These are phyloP conservation scores for Phasia obesa DNA, from an alignment of 2,888 invertebrate species.

Conservation along the genomic window DNA sequence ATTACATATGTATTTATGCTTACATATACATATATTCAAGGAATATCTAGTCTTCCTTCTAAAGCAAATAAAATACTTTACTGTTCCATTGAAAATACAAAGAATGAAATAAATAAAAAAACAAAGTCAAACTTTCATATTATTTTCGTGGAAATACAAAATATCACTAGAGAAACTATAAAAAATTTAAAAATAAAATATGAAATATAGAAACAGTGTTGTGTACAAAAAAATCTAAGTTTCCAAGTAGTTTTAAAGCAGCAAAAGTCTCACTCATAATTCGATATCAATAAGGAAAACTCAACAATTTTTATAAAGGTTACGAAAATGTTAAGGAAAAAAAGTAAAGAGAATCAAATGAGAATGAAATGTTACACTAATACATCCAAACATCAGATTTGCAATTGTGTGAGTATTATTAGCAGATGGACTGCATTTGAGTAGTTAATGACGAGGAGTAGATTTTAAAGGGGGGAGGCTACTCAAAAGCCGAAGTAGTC, in stretches of 20 bases:
- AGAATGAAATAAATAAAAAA: not conserved
- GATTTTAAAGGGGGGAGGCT: conserved; percentile 57
- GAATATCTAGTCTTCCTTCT: too few species aligned
- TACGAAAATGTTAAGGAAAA: conserved; percentile 30
- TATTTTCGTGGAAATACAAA: conserved; percentile 10
- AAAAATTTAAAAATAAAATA: conserved; percentile 42
- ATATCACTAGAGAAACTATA: not conserved
- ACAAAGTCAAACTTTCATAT: conserved; percentile 10
- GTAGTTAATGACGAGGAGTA: conserved; percentile 3
- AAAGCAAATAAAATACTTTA: not conserved
- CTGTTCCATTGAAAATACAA: not conserved
- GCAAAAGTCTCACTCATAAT: conserved; percentile 35
- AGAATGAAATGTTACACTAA: conserved; percentile 23
- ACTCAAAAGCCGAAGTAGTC: conserved; percentile 34
- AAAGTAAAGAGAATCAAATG: not conserved
- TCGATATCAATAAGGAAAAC: not conserved
- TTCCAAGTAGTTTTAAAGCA: too few species aligned
- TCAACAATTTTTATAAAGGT: conserved; percentile 50
- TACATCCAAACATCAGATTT: conserved; percentile 5
- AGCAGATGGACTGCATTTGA: conserved; percentile 36
- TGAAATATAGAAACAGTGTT: conserved; percentile 15
- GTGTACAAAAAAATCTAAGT: not conserved
- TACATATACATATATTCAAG: too few species aligned
- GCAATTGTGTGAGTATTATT: conserved; percentile 28
- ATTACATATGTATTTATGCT: too few species aligned